These are phyloP conservation scores for Actinostola sp. DNA, from an alignment of 92 coral and sea anemone genomes.

Conservation along the genomic window DNA sequence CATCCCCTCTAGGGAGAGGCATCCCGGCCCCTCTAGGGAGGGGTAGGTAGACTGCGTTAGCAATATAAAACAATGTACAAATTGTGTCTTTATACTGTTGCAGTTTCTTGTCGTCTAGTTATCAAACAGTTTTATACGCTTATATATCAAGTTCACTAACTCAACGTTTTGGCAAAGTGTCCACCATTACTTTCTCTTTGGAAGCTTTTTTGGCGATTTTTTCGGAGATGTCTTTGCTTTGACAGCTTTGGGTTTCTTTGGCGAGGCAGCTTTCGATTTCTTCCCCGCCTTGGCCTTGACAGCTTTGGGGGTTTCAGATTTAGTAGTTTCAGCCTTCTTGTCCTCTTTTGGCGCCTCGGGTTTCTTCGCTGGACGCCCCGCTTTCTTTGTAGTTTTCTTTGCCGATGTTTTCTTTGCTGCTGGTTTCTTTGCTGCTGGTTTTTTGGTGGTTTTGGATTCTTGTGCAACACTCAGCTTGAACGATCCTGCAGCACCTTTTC, in stretches of 20 bases:
- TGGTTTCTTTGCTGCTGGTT: slow-evolving; percentile 22
- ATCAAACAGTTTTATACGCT: too few species aligned
- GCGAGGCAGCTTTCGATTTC: slow-evolving; percentile 72
- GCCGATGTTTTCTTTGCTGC: slow-evolving; percentile 27
- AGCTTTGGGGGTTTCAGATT: slow-evolving; percentile 35
- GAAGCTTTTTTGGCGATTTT: slow-evolving; percentile 54
- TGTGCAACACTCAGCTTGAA: slow-evolving; percentile 69
- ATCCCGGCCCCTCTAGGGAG: not conserved
- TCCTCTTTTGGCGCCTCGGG: slow-evolving; percentile 16
- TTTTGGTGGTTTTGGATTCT: slow-evolving; percentile 19
- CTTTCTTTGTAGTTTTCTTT: slow-evolving; percentile 10
- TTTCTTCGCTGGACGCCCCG: slow-evolving; percentile 5
- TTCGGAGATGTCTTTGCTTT: slow-evolving; percentile 64
- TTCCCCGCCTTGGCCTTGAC: slow-evolving; percentile 57
- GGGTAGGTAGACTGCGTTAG: not conserved
- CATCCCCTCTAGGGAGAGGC: too few species aligned
- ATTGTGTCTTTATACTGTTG: too few species aligned
- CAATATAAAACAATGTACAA: slow-evolving; percentile 1
- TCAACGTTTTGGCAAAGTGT: not conserved
- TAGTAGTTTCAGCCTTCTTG: slow-evolving; percentile 26
- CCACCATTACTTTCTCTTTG: slow-evolving; percentile 32
- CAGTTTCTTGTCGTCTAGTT: too few species aligned
- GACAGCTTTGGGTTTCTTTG: slow-evolving; percentile 84
- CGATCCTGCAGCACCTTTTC: slow-evolving; percentile 87
- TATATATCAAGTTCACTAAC: too few species aligned